Conservation (phyloP, 1,140 invertebrate species). For the Caerostris extrusa region DNA sequence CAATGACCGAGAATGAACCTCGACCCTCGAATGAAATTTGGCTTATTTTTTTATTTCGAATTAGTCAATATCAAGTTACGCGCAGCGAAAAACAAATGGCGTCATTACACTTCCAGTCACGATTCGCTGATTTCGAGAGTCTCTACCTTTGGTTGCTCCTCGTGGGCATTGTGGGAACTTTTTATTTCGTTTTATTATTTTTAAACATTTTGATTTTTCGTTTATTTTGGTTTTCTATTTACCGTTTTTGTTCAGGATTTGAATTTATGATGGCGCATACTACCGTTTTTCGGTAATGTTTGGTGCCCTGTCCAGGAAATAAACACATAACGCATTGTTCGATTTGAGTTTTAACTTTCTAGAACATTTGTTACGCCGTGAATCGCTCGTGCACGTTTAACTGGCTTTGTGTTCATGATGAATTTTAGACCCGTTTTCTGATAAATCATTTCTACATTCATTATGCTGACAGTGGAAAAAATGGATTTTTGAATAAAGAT, state of each 20-base stretch:
- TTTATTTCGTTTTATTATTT: too few relatives aligned
- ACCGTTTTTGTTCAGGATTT: too few relatives aligned
- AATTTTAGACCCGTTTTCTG: neutral
- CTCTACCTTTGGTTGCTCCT: too few relatives aligned
- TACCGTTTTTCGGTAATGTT: conserved; percentile 13
- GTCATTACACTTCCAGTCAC: conserved; percentile 44
- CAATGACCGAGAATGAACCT: conserved; percentile 72
- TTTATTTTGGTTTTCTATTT: too few relatives aligned
- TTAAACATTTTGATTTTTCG: too few relatives aligned
- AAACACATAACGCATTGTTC: conserved; percentile 41
- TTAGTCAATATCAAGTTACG: conserved; percentile 19
- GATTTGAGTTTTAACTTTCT: conserved; percentile 60
- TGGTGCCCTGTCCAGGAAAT: neutral
- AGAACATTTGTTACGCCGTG: conserved; percentile 41
- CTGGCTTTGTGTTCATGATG: neutral
- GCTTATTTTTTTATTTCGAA: conserved; percentile 45
- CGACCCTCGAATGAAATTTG: conserved; percentile 47
- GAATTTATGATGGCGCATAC: conserved; percentile 65
- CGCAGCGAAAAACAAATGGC: neutral
- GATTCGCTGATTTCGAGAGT: conserved; percentile 61
- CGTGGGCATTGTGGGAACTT: too few relatives aligned
- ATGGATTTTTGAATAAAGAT: neutral
- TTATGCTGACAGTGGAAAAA: neutral
- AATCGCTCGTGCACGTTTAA: neutral
- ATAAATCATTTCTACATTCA: neutral